phyloP scores from a whole-genome alignment of 2,888 invertebrate species.

The Napeogenes inachia region DNA sequence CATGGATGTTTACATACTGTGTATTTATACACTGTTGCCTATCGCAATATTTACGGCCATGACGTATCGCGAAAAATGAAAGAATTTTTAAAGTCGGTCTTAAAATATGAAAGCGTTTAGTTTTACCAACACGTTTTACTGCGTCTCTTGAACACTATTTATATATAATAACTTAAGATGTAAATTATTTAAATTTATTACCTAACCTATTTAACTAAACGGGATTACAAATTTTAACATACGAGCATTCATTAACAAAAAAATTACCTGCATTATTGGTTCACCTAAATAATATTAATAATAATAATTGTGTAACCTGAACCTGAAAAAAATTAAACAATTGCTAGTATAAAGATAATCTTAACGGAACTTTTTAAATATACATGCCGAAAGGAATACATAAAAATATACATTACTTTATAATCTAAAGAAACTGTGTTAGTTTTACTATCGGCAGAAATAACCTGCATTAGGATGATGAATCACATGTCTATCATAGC shows the following conservation, averaged over 20 bases:
- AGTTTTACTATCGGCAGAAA: conserved; percentile 1
- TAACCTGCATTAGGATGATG: background rate
- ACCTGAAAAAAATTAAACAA: no score
- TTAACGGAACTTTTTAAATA: no score
- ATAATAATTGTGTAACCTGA: no score
- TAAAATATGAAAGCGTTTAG: conserved; percentile 20
- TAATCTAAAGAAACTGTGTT: background rate
- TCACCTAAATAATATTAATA: no score
- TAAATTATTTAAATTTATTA: background rate
- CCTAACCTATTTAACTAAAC: no score
- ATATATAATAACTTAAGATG: background rate
- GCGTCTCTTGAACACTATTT: conserved; percentile 1
- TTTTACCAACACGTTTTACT: conserved; percentile 12
- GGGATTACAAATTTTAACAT: no score
- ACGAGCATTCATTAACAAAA: no score
- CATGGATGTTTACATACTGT: background rate
- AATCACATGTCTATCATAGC: background rate
- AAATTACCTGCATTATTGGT: no score
- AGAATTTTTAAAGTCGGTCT: conserved; percentile 1
- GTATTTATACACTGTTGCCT: conserved; percentile 5
- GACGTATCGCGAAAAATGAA: conserved; percentile 1
- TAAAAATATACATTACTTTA: background rate
- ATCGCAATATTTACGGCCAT: background rate
- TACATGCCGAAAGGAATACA: no score
- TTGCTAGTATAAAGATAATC: no score